Percentiles rank a stretch among this genome's conserved stretches.
phyloP scores from a whole-genome alignment of 2,797 vertebrate species.

The Gambelia wislizenii region DNA sequence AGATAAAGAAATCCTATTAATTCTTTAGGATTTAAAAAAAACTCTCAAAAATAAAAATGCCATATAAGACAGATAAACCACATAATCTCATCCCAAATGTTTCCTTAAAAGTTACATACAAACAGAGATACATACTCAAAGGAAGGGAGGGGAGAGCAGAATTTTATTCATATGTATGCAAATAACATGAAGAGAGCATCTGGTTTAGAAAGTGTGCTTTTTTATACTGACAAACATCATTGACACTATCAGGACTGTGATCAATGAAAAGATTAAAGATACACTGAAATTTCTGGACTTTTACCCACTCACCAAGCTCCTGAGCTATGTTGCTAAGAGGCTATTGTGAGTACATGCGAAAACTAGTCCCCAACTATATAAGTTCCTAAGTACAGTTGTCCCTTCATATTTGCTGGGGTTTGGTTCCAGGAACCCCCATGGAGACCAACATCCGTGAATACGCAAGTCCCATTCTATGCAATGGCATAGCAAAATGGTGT shows the following conservation, averaged over 20 bases:
- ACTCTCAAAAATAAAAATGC: not conserved
- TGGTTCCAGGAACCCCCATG: too few species aligned
- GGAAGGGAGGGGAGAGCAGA: not conserved
- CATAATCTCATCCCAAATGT: not conserved
- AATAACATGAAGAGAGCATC: not conserved
- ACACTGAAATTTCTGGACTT: not conserved
- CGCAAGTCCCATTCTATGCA: too few species aligned
- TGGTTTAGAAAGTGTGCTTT: not conserved
- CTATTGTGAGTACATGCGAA: not conserved
- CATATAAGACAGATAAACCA: not conserved
- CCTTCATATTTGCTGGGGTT: too few species aligned
- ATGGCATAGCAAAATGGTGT: too few species aligned
- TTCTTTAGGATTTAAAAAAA: not conserved
- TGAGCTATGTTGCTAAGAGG: not conserved
- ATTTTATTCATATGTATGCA: not conserved
- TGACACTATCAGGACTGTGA: not conserved
- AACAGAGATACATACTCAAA: too few species aligned
- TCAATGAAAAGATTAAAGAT: not conserved
- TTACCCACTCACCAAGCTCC: not conserved
- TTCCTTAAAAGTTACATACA: not conserved
- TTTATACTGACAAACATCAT: not conserved
- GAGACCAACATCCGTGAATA: too few species aligned
- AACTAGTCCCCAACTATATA: not conserved
- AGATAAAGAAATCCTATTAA: constrained; percentile 43
- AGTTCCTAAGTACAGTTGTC: not conserved